Base-by-base conservation (phyloP, 2,113 vertebrate species). In the Copsychus sechellarum region DNA sequence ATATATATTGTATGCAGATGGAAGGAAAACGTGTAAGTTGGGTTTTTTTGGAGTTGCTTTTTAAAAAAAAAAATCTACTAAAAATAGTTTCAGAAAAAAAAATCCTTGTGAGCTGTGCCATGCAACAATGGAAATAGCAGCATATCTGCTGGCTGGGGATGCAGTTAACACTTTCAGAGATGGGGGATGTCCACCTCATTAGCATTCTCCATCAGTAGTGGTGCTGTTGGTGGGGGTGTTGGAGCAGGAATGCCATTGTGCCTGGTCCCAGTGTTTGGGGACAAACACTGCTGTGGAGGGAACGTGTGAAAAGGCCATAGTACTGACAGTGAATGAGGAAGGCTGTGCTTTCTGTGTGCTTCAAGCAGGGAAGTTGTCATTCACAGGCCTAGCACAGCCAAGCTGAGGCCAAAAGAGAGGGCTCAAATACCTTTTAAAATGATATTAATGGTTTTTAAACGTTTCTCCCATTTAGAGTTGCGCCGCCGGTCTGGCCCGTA, bases 281-380 rank as follows among this genome's bases (percentile, higher is more conserved):
- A 98, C 98, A 98, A 98, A 99, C 98, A 98, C 98, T 98, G 98
- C 98, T 98, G 97, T 96, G 98, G 98, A 97, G 95, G 96, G 98
- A 97, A 98, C 98, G 98, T 98, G 98, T 98, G 98, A 98, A 98
- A 98, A 95, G 98, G 98, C 97, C 97, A 96, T 69, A 97, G 97
- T 97, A 85, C 97, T 97, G 98, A 94, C 98, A 97, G 97, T 98
- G 98, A 99, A 99, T 98, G 98, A 98, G 97, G 97, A 89, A 97
- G 98, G 97, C 98, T 98, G 98, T 97, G 97, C 97, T 98, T 98
- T 98, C 98, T 97, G 96, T 92, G 73, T 93, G 97, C 97, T 96
- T 98, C 98, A 98, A 98, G 98, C 98, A 98, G 98, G 97, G 98
- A 97, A 96, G 97, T 98, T 98, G 97, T 98, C 98, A 98, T 97